These are phyloP conservation scores for Quadroppia sp. DNA, from an alignment of 2,888 invertebrate genomes.

Conservation along the genomic window DNA sequence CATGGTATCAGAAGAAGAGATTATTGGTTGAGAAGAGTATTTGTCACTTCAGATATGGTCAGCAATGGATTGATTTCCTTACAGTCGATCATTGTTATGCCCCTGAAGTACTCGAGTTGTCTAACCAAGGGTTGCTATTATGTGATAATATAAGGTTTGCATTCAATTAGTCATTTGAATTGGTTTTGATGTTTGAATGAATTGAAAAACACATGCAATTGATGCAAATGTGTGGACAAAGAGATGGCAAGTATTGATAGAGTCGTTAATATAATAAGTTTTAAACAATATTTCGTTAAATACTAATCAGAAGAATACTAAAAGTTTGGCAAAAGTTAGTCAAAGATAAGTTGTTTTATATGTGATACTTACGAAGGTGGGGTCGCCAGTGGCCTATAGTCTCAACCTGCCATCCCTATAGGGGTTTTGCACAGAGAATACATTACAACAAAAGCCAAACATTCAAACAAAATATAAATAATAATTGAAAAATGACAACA, in stretches of 20 bases:
- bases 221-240: background rate
- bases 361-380: constrained; percentile 47
- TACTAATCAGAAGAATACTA: too few relatives aligned
- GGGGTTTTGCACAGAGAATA: constrained; percentile 35
- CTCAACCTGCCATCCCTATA: constrained; percentile 47
- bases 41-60: constrained; percentile 73
- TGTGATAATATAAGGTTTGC: constrained; percentile 32
- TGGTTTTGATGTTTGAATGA: background rate
- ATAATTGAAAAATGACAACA: constrained; percentile 10
- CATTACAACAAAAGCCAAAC: constrained; percentile 5
- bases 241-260: constrained; percentile 17
- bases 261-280: too few relatives aligned
- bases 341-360: too few relatives aligned
- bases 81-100: constrained; percentile 52
- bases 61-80: constrained; percentile 65
- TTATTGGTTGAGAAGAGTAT: constrained; percentile 64
- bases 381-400: constrained; percentile 48
- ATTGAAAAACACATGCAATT: background rate
- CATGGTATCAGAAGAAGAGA: background rate
- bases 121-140: constrained; percentile 46
- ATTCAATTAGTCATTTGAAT: constrained; percentile 5
- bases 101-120: constrained; percentile 44
- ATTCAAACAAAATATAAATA: constrained; percentile 1
- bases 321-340: too few relatives aligned
- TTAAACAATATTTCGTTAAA: too few relatives aligned